Evolutionary conservation across 2,113 vertebrate species (phyloP), one percentile per base, ranked within the genome.

Genomic region (Chloebia gouldiae): DNA sequence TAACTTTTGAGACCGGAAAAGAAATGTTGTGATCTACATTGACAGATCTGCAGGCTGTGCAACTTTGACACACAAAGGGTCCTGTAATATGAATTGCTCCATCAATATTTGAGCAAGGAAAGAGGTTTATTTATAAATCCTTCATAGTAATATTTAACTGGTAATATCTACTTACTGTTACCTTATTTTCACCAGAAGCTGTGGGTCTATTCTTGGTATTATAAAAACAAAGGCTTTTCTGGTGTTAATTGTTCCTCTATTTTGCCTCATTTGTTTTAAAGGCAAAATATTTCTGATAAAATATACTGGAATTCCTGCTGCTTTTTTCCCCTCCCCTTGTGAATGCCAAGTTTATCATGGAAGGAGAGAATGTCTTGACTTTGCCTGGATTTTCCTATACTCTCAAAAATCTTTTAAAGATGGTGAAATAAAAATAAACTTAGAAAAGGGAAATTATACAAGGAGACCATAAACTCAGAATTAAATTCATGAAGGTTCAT

Each of bases 51-150:
- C 63, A 65, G 47, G 18, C 66, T 81, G 35, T 65, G 15, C 30
- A 69, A 39, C 49, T 92, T 68, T 61, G 31, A 31, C 35, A 22
- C 10, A 50, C 15, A 54, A 57, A 82, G n/a, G 20, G 61, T 79
- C 33, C 39, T 64, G 78, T 77, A 81, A 42, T 61, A 64, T 18
- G 13, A 81, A 85, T 85, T 91, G 45, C 61, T 92, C 75, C 35
- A 54, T 87, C 84, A 82, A 86, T 92, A 92, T 89, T 80, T 95
- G 87, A 92, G 27, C 40, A 82, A 80, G 70, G 35, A 91, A 90
- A 72, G 63, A 37, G 39, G 50, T 88, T 92, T 81, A 33, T 87
- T 76, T 81, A 39, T 69, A 57, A 92, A 90, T 35, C 37, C n/a
- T 76, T 87, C 75, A 61, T 30, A 90, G 23, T 64, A 76, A 63